phyloP scores from a whole-genome alignment of 2,888 invertebrate genomes.

The Selenia dentaria region DNA sequence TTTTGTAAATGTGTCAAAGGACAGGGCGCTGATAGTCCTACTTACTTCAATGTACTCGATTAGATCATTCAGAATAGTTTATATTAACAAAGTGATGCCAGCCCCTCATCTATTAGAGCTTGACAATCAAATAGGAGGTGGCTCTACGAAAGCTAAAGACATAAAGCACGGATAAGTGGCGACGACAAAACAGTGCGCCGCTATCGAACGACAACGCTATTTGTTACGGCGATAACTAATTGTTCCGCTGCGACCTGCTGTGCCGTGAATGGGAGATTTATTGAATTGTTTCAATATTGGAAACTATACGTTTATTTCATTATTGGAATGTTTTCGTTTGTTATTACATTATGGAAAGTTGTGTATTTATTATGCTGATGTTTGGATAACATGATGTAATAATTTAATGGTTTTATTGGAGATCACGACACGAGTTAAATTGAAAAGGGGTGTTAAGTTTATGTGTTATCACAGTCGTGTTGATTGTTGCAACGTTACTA shows the following conservation, averaged over 20 bases:
- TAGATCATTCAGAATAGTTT: too few relatives aligned
- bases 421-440: conserved; percentile 8
- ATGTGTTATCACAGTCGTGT: conserved; percentile 1
- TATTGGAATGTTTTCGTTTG: conserved; percentile 12
- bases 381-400: conserved; percentile 10
- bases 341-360: conserved; percentile 7
- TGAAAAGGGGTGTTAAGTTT: conserved; percentile 11
- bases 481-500: background rate
- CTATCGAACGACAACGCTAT: conserved; percentile 10
- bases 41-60: too few relatives aligned
- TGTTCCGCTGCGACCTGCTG: conserved; percentile 21
- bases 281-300: conserved; percentile 25
- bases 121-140: conserved; percentile 1
- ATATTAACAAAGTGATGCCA: too few relatives aligned
- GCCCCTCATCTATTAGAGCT: too few relatives aligned
- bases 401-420: conserved; percentile 14
- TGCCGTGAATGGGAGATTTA: conserved; percentile 25
- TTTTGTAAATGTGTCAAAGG: too few relatives aligned
- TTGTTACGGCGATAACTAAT: conserved; percentile 25
- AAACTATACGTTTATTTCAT: conserved; percentile 18
- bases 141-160: background rate
- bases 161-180: conserved; percentile 25
- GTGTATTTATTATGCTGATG: conserved; percentile 7
- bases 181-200: conserved; percentile 24
- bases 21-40: too few relatives aligned